Evolutionary conservation across 2,888 invertebrate species (phyloP), one percentile per base, ranked within the genome.

Genomic region (Cheilosia urbana): DNA sequence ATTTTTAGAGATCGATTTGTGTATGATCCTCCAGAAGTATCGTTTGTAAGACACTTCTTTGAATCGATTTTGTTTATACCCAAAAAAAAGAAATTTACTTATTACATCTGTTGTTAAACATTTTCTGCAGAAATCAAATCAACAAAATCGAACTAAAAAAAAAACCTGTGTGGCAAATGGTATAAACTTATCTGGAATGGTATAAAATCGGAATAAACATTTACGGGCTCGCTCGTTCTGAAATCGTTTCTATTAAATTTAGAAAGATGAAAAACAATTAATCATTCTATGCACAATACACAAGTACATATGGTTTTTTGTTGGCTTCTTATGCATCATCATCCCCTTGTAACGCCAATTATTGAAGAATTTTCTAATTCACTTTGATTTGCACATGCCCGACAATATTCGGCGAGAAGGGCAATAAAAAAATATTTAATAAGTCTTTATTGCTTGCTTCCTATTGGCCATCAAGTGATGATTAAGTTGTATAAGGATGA

Each of bases 331-430:
- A 71, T 34, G 42, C 47, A 49, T 47, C 37, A 34, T 30, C 11
- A 7, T 63, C n/a, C 45, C 34, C 69, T 77, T 51, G 42, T 55
- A 79, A 53, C 49, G 34, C 45, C 69, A 76, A 85, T 76, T 62
- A 85, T 76, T 62, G 55, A 71, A 58, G 21, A 58, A 66, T 76
- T 81, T 85, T 76, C 71, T 76, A 53, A 47, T 24, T 58, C 71
- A 68, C 68, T 72, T 85, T 72, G 71, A 81, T 71, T 62, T 72
- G 73, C 85, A 85, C 76, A 85, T 76, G 76, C 71, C 60, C 66
- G 7, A 51, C 57, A 58, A 58, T 9, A 30, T 58, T 19, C 24
- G 51, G 49, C 40, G 19, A 62, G 62, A 79, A 75, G n/a, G 79
- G 83, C 83, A 84, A 73, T 84, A 78, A 79, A 79, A 66, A 66